These are phyloP conservation scores for Stramonita haemastoma DNA, from an alignment of 2,888 invertebrate species.

Conservation along the genomic window DNA sequence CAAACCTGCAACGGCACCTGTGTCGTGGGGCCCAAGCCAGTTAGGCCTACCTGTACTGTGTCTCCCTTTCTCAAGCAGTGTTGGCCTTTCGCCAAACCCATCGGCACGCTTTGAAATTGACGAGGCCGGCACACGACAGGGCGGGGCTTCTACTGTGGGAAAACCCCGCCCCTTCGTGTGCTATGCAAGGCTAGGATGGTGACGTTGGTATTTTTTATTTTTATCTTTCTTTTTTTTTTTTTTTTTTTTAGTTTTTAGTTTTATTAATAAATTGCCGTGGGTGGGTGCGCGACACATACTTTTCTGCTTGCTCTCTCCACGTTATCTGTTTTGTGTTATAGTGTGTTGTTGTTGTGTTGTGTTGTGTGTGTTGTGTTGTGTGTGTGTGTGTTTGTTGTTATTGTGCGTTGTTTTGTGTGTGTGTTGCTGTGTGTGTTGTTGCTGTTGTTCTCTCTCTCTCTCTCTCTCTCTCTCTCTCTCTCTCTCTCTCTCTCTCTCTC, in stretches of 20 bases:
- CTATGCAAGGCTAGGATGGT: not conserved
- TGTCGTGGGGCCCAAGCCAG: not conserved
- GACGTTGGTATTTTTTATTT: not conserved
- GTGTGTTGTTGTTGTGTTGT: too few relatives aligned
- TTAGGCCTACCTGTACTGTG: too few relatives aligned
- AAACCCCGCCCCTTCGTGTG: slow-evolving; percentile 35
- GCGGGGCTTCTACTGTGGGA: slow-evolving; percentile 36
- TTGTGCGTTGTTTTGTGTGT: not conserved
- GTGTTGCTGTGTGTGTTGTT: too few relatives aligned
- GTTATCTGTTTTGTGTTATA: too few relatives aligned
- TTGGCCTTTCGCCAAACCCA: not conserved
- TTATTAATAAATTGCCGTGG: not conserved
- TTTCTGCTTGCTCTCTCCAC: too few relatives aligned
- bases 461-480: not conserved
- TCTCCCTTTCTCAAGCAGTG: not conserved
- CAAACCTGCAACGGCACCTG: not conserved
- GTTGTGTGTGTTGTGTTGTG: not conserved
- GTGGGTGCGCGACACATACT: too few relatives aligned
- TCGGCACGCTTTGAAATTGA: slow-evolving; percentile 36
- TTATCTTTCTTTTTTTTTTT: not conserved
- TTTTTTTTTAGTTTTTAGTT: too few relatives aligned
- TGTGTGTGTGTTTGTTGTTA: not conserved
- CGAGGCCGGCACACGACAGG: slow-evolving; percentile 38
- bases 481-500: not conserved
- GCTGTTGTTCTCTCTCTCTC: not conserved